Percentiles rank a stretch among this genome's conserved stretches.
Evolutionary conservation across 2,888 invertebrate genomes (phyloP).

Genomic region (Hedychridium roseum): DNA sequence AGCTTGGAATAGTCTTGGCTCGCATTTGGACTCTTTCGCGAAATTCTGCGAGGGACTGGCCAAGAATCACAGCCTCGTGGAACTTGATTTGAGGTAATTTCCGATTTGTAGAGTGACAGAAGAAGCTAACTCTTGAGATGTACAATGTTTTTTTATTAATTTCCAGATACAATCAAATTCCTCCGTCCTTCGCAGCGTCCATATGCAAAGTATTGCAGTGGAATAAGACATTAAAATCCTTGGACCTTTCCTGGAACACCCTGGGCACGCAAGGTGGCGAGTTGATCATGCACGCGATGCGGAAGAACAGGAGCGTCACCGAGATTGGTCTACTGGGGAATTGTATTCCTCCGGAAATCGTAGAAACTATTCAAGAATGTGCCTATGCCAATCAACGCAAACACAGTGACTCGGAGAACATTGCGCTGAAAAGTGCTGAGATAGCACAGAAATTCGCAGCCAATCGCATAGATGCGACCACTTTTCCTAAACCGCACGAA

Average conservation of each 20-base stretch:
- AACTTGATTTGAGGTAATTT: constrained; percentile 47
- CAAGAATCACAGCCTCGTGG: constrained; percentile 53
- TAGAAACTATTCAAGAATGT: constrained; percentile 46
- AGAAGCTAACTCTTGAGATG: too few relatives aligned
- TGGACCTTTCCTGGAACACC: constrained; percentile 61
- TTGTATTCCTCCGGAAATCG: constrained; percentile 57
- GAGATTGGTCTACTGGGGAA: constrained; percentile 57
- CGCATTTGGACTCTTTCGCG: constrained; percentile 48
- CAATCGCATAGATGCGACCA: constrained; percentile 7
- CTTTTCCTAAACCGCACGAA: not conserved
- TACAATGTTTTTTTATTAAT: too few relatives aligned
- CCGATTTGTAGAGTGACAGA: not conserved
- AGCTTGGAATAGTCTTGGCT: constrained; percentile 62
- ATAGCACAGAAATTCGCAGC: not conserved
- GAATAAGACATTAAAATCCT: constrained; percentile 51
- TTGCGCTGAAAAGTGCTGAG: not conserved
- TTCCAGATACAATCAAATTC: constrained; percentile 58
- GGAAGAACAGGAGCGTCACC: constrained; percentile 46
- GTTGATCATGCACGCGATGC: constrained; percentile 49
- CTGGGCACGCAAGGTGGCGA: constrained; percentile 59
- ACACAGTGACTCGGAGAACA: constrained; percentile 3
- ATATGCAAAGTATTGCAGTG: constrained; percentile 46
- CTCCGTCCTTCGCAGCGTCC: constrained; percentile 50
- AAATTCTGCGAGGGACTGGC: constrained; percentile 57
- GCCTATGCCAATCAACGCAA: constrained; percentile 39